phyloP scores from a whole-genome alignment of 2,113 vertebrate species.

The Peromyscus polionotus region DNA sequence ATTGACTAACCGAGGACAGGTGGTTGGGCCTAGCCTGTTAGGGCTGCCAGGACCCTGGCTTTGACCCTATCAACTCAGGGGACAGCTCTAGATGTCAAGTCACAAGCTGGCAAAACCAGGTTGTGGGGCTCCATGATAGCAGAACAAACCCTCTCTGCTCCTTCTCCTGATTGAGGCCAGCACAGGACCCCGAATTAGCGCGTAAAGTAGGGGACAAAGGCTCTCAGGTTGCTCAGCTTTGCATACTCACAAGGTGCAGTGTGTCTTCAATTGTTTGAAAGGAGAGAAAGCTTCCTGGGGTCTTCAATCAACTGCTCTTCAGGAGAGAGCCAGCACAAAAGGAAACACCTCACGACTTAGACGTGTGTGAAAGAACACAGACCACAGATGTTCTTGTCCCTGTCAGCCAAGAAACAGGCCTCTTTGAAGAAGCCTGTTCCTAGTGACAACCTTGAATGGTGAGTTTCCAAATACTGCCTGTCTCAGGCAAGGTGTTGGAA shows the following conservation, averaged over 20 bases:
- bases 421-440: slow-evolving; percentile 23
- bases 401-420: slow-evolving; percentile 10
- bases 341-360: not conserved
- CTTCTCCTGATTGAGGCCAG: not conserved
- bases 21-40: not conserved
- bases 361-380: not conserved
- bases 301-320: not conserved
- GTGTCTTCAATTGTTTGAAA: not conserved
- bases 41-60: not conserved
- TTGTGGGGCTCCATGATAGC: not conserved
- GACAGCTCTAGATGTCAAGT: not conserved
- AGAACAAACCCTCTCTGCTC: not conserved
- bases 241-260: not conserved
- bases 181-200: not conserved
- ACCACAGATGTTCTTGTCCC: not conserved
- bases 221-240: not conserved
- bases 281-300: not conserved
- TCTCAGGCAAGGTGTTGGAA: slow-evolving; percentile 41
- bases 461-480: slow-evolving; percentile 61
- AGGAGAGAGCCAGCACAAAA: not conserved
- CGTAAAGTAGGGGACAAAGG: not conserved
- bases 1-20: not conserved
- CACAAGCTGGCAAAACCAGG: not conserved
- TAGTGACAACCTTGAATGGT: slow-evolving; percentile 22
- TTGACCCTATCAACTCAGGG: not conserved